Conservation (phyloP, 2,113 vertebrate species). For the Illadopsis cleaveri region DNA sequence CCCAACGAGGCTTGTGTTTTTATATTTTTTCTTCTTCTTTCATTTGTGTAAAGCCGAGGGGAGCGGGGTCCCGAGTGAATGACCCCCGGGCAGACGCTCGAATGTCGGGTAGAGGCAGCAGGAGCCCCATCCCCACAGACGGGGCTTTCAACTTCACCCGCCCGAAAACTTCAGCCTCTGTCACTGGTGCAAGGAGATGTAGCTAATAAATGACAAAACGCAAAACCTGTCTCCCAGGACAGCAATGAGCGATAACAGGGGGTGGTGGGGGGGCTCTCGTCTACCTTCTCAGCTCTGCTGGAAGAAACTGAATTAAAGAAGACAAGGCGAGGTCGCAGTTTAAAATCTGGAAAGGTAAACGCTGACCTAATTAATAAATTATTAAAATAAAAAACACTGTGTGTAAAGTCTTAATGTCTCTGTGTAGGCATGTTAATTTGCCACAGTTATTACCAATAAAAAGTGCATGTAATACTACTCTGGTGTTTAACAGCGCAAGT, state of each 20-base stretch:
- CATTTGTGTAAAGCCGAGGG: background rate
- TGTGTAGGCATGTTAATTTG: constrained; percentile 67
- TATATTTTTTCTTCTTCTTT: background rate
- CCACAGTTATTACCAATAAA: constrained; percentile 68
- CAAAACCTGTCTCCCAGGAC: background rate
- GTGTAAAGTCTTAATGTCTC: constrained; percentile 27
- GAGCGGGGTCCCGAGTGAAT: background rate
- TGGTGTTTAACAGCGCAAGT: constrained; percentile 53
- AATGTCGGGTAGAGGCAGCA: background rate
- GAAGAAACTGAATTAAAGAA: background rate
- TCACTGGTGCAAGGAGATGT: background rate
- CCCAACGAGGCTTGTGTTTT: background rate
- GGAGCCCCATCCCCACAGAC: background rate
- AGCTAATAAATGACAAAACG: background rate
- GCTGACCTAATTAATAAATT: constrained; percentile 20
- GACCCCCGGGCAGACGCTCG: background rate
- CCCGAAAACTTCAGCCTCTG: constrained; percentile 23
- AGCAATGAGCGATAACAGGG: background rate
- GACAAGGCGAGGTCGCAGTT: background rate
- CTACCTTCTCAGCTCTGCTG: background rate
- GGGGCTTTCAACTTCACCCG: background rate
- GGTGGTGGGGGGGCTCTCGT: background rate
- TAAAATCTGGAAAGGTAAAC: constrained; percentile 23
- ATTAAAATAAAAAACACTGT: constrained; percentile 25
- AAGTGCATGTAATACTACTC: constrained; percentile 42